Conservation (phyloP, 2,113 vertebrate species). For the Muscicapa adusta region DNA sequence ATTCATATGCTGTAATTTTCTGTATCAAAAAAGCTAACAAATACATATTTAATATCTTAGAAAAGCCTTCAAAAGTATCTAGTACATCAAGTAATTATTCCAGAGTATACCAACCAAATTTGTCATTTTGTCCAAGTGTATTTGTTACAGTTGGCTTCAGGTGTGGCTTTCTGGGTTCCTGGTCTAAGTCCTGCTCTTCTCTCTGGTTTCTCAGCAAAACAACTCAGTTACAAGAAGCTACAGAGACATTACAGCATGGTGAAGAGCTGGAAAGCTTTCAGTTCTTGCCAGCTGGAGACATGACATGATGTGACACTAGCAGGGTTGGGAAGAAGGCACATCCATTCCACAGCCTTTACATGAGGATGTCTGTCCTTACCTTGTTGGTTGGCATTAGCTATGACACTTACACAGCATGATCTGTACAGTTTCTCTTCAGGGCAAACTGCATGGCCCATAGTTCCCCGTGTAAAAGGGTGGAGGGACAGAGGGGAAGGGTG, state of each 20-base stretch:
- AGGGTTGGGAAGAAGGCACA: neutral
- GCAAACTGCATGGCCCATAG: neutral
- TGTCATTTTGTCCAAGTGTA: neutral
- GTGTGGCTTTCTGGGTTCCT: neutral
- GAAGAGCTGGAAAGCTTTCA: neutral
- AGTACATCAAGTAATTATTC: neutral
- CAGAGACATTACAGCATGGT: neutral
- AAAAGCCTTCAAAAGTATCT: neutral
- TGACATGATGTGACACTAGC: neutral
- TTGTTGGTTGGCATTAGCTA: neutral
- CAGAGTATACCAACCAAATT: neutral
- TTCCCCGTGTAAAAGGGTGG: neutral
- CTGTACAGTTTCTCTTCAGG: neutral
- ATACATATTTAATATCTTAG: neutral
- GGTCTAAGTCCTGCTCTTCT: neutral
- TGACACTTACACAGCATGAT: rapidly evolving
- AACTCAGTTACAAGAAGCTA: neutral
- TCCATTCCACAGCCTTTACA: neutral
- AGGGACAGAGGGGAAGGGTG: rapidly evolving
- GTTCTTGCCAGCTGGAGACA: neutral
- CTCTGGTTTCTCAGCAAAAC: neutral
- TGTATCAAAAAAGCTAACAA: neutral
- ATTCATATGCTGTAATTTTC: neutral
- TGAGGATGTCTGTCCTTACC: neutral
- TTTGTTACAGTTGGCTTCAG: neutral